Percentiles rank a stretch among this genome's conserved stretches.
These are phyloP conservation scores for Macrobrachium nipponense DNA, from an alignment of 1,140 invertebrate genomes.

Conservation along the genomic window DNA sequence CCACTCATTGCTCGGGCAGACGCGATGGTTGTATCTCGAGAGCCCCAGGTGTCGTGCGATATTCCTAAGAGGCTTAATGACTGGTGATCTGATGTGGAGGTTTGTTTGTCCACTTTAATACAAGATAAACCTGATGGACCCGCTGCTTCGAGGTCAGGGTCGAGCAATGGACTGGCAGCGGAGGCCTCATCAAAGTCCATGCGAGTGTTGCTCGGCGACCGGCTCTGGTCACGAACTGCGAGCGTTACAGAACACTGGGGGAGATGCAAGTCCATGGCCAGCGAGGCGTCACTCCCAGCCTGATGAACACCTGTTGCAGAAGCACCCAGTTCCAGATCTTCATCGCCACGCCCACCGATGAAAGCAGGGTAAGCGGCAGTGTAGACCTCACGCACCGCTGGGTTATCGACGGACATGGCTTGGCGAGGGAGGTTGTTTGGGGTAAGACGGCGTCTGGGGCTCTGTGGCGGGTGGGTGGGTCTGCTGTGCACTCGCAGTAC, in stretches of 20 bases:
- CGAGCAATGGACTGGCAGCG: conserved; percentile 34
- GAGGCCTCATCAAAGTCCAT: conserved; percentile 42
- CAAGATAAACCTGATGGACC: conserved; percentile 28
- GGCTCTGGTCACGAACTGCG: conserved; percentile 63
- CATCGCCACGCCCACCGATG: conserved; percentile 60
- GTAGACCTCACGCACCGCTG: conserved; percentile 65
- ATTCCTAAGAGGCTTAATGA: conserved; percentile 36
- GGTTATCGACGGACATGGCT: conserved; percentile 77
- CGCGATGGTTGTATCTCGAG: conserved; percentile 33
- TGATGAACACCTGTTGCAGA: conserved; percentile 63
- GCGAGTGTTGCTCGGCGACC: conserved; percentile 62
- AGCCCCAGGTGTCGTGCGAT: conserved; percentile 56
- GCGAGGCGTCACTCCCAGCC: conserved; percentile 49
- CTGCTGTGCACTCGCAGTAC: conserved; percentile 46
- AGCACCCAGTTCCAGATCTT: conserved; percentile 59
- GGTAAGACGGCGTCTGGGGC: conserved; percentile 29
- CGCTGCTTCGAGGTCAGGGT: conserved; percentile 13
- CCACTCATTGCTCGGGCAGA: conserved; percentile 45
- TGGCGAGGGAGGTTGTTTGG: conserved; percentile 72
- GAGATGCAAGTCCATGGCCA: conserved; percentile 60
- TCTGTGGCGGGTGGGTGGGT: conserved; percentile 39
- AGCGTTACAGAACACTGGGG: conserved; percentile 57
- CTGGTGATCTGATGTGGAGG: conserved; percentile 60
- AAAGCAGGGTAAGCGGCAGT: conserved; percentile 64
- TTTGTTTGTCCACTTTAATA: conserved; percentile 64